phyloP scores from a whole-genome alignment of 2,113 vertebrate genomes.

The Neogale vison region DNA sequence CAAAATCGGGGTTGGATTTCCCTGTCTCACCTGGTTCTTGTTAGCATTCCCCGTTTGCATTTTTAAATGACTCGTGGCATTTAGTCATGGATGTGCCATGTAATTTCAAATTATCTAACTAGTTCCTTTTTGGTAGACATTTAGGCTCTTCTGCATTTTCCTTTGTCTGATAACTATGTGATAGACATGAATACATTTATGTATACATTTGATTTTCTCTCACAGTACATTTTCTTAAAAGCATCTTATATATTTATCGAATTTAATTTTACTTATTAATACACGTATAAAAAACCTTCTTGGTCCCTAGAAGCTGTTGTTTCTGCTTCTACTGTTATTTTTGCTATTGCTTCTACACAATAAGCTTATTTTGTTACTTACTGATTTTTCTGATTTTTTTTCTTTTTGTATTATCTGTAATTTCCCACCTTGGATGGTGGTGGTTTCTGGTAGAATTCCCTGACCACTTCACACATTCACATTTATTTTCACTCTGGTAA shows the following conservation, averaged over 20 bases:
- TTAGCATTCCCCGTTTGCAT: background rate
- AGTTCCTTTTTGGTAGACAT: background rate
- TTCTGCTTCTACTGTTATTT: background rate
- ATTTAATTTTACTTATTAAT: background rate
- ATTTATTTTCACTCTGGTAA: background rate
- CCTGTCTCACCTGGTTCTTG: background rate
- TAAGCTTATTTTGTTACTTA: background rate
- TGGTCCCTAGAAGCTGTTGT: background rate
- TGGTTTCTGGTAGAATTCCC: background rate
- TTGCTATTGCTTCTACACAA: background rate
- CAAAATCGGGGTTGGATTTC: background rate
- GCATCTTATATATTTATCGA: background rate
- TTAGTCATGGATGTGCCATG: background rate
- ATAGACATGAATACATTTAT: background rate
- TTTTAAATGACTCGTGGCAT: background rate
- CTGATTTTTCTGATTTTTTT: background rate
- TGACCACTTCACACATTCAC: background rate
- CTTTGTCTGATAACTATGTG: background rate
- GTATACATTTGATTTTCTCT: background rate
- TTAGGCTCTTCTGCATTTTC: background rate
- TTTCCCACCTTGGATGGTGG: background rate
- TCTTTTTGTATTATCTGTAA: background rate
- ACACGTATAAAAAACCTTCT: background rate
- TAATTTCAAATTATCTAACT: background rate
- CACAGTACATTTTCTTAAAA: background rate